phyloP scores from a whole-genome alignment of 2,113 vertebrate species.

The human (Homo sapiens) region DNA sequence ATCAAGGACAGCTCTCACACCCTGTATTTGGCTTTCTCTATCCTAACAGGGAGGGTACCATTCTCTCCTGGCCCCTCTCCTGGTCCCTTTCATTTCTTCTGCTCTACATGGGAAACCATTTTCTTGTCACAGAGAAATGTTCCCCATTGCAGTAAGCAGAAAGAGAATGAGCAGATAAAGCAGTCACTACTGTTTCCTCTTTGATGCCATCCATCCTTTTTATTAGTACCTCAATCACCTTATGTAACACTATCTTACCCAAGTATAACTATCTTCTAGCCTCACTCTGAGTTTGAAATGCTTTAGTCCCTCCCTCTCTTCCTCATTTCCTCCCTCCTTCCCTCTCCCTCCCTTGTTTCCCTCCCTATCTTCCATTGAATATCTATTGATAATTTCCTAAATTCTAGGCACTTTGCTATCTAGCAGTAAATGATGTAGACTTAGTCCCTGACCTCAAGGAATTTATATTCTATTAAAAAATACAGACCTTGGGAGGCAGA shows the following conservation, averaged over 20 bases:
- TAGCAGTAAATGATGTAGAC: background rate
- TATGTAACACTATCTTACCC: background rate
- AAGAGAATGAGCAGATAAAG: background rate
- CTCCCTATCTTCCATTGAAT: background rate
- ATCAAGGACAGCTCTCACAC: background rate
- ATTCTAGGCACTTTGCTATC: background rate
- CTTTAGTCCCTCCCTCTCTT: background rate
- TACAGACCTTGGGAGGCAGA: background rate
- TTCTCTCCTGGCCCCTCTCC: background rate
- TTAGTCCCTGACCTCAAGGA: background rate
- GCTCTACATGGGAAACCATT: background rate
- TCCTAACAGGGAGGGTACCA: background rate
- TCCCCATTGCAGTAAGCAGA: background rate
- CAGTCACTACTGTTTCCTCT: background rate
- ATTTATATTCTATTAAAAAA: slow-evolving; percentile 25
- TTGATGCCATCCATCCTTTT: background rate
- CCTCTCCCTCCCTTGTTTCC: background rate
- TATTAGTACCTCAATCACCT: background rate
- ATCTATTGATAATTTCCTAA: background rate
- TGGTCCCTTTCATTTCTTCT: background rate
- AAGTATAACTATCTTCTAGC: background rate
- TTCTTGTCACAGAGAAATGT: background rate
- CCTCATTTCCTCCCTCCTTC: background rate
- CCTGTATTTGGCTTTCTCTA: background rate
- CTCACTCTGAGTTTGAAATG: background rate